Evolutionary conservation across 2,888 invertebrate species (phyloP), one percentile per base, ranked within the genome.

Genomic region (Drepana falcataria): DNA sequence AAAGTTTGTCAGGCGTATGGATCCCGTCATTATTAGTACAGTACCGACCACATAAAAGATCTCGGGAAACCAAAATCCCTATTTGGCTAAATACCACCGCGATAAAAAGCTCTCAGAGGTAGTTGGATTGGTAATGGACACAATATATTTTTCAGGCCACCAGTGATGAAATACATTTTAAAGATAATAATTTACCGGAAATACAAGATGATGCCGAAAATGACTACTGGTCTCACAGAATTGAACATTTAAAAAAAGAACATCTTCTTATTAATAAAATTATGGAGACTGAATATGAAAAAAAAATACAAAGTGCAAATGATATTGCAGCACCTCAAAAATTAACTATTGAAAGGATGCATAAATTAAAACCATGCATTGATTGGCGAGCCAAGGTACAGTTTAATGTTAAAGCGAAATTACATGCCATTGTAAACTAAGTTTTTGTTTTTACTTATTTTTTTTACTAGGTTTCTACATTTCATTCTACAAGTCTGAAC

Each of bases 201-300:
- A 52, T 61, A 41, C 67, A 64, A 48, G 73, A 73, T 55, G 75
- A 78, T 61, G 69, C 72, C 48, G 81, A 83, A 55, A 65, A 70
- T 55, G 84, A 85, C 68, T 91, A 90, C 59, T 90, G 90, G 90
- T 60, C 73, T 35, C 73, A 77, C 40, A 77, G 90, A 79, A 79
- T 90, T 51, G 85, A 88, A 54, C 69, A 69, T 59, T 66, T 91
- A 1, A 87, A 83, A 71, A 85, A 78, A 59, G 88, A 89, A 69
- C 90, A 91, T 65, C 79, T 82, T 58, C 54, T 71, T 53, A 91
- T 91, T 5, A 88, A 87, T 62, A 81, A 83, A 68, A 87, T 90
- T 52, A 75, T 88, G 58, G 88, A 89, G 68, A 41, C 73, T 2
- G 88, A 88, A 72, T 90, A 84, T 68, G 81, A 85, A 53, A 87